Conservation (phyloP, 35 echinoderm and acorn worm species). For the Acanthaster planci region DNA sequence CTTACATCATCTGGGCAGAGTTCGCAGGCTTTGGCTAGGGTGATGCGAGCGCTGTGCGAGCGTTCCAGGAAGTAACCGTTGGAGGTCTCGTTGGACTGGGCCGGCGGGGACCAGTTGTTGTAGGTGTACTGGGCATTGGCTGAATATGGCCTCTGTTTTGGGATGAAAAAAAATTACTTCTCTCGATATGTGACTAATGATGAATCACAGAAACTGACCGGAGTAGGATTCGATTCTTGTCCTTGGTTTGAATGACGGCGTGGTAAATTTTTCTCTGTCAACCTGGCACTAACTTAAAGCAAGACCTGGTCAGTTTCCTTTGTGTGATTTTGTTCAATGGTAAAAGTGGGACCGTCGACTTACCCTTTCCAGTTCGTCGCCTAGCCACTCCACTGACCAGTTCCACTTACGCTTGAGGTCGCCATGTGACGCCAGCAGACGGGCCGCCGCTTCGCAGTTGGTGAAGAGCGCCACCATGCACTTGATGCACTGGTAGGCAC, state of each 20-base stretch:
- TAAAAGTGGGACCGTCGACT: not conserved
- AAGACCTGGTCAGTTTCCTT: no score
- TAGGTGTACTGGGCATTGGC: slow-evolving; percentile 98
- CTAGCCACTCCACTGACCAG: slow-evolving; percentile 95
- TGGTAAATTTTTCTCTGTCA: no score
- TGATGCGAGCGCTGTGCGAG: slow-evolving; percentile 95
- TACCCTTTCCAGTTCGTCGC: slow-evolving; percentile 96
- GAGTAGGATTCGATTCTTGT: not conserved
- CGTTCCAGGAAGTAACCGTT: slow-evolving; percentile 98
- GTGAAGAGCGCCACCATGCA: slow-evolving; percentile 98
- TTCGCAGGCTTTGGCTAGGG: slow-evolving; percentile 93
- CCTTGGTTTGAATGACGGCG: no score
- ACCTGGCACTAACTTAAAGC: no score
- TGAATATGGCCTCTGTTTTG: slow-evolving; percentile 84
- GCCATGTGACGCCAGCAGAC: slow-evolving; percentile 67
- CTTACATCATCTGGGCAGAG: slow-evolving; percentile 98
- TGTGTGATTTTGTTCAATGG: no score
- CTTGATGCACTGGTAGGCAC: slow-evolving; percentile 99
- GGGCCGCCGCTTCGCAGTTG: slow-evolving; percentile 83
- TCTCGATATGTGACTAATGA: not conserved
- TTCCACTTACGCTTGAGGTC: slow-evolving; percentile 97
- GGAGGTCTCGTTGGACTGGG: slow-evolving; percentile 96
- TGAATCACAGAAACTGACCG: not conserved
- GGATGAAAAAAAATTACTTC: slow-evolving; percentile 9
- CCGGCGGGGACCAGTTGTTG: slow-evolving; percentile 99